phyloP scores from a whole-genome alignment of 2,113 vertebrate genomes.

The Aythya baeri region DNA sequence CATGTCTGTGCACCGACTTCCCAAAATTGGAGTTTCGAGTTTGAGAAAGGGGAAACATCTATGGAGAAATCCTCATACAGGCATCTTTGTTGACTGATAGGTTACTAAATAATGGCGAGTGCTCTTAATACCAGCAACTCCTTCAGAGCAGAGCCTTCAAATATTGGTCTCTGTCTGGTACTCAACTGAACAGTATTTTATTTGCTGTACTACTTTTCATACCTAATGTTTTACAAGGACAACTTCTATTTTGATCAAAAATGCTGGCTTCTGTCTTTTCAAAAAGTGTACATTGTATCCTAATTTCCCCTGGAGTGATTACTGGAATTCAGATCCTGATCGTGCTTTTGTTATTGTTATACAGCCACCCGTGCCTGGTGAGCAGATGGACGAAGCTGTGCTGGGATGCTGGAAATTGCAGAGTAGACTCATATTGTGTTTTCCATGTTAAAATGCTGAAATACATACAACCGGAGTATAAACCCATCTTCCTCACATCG shows the following conservation, averaged over 20 bases:
- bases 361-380: background rate
- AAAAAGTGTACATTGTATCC: background rate
- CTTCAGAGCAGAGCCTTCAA: no score
- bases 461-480: no score
- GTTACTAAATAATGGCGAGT: background rate
- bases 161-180: no score
- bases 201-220: no score
- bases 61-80: background rate
- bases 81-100: background rate
- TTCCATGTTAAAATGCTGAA: background rate
- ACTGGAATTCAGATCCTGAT: background rate
- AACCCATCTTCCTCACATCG: accelerated
- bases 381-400: accelerated
- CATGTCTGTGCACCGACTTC: background rate
- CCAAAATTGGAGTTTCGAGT: background rate
- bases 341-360: accelerated
- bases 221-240: no score
- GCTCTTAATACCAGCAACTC: background rate
- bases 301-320: accelerated
- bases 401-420: background rate
- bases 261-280: no score
- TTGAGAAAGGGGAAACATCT: background rate
- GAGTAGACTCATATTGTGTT: accelerated
- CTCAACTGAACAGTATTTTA: no score
- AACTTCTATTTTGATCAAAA: no score